Percentiles rank a stretch among this genome's conserved stretches.
phyloP scores from a whole-genome alignment of 2,797 vertebrate species.

The Remorina albescens region DNA sequence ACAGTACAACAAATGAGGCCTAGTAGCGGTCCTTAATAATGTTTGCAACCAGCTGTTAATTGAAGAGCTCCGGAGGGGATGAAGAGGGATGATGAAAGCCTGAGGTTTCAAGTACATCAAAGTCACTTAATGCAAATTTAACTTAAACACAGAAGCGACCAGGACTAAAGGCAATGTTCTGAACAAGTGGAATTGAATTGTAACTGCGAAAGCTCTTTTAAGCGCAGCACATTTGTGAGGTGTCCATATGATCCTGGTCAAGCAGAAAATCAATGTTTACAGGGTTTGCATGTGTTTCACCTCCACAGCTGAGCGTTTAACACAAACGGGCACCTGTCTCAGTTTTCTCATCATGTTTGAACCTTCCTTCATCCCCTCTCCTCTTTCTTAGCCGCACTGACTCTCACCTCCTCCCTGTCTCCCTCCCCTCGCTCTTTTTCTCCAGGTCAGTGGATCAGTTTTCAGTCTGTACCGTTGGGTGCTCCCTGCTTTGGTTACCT shows the following conservation, averaged over 20 bases:
- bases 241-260: conserved; percentile 45
- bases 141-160: not conserved
- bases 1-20: not conserved
- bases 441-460: conserved; percentile 77
- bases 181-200: not conserved
- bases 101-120: not conserved
- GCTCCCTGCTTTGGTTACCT: conserved; percentile 75
- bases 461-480: conserved; percentile 66
- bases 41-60: not conserved
- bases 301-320: conserved; percentile 25
- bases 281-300: conserved; percentile 53
- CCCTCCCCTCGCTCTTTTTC: conserved; percentile 54
- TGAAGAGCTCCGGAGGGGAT: not conserved
- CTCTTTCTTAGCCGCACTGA: conserved; percentile 19
- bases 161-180: not conserved
- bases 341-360: conserved; percentile 35
- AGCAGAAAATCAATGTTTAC: conserved; percentile 73
- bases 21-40: not conserved
- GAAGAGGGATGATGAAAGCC: not conserved
- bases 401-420: conserved; percentile 22
- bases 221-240: conserved; percentile 29
- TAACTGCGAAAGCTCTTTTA: conserved; percentile 15
- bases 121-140: not conserved
- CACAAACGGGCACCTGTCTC: conserved; percentile 55
- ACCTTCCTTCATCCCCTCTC: conserved; percentile 28